Conservation (phyloP, 2,797 vertebrate genomes). For the Xenopus petersii region DNA sequence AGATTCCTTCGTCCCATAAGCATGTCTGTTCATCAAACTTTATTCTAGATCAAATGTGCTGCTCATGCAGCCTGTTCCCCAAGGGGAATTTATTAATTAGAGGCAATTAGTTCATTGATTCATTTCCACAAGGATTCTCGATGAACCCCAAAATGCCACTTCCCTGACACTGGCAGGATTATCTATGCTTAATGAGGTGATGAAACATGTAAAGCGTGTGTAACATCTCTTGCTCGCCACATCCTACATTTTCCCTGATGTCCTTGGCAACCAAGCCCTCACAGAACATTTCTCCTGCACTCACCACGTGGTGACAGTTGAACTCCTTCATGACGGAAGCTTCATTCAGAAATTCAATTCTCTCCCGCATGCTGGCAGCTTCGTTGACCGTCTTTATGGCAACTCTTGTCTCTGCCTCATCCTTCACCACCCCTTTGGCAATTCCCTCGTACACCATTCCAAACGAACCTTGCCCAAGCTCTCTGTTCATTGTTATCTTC, state of each 20-base stretch:
- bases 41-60: no score
- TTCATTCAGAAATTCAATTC: slow-evolving; percentile 97
- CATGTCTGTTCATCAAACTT: no score
- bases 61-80: no score
- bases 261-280: neutral
- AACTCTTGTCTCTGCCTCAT: slow-evolving; percentile 89
- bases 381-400: slow-evolving; percentile 98
- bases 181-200: no score
- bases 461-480: slow-evolving; percentile 95
- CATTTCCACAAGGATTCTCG: no score
- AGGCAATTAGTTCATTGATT: no score
- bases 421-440: slow-evolving; percentile 93
- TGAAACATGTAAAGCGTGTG: no score
- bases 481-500: slow-evolving; percentile 92
- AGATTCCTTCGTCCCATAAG: no score
- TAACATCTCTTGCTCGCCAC: no score
- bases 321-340: slow-evolving; percentile 99
- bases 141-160: no score
- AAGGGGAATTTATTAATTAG: no score
- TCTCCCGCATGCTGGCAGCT: slow-evolving; percentile 91
- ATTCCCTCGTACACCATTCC: slow-evolving; percentile 98
- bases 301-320: slow-evolving; percentile 98
- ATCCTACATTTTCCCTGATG: neutral
- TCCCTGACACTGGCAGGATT: no score
- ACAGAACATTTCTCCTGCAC: slow-evolving; percentile 32